Evolutionary conservation across 2,888 invertebrate species (phyloP).

Genomic region (Meteorus colon): DNA sequence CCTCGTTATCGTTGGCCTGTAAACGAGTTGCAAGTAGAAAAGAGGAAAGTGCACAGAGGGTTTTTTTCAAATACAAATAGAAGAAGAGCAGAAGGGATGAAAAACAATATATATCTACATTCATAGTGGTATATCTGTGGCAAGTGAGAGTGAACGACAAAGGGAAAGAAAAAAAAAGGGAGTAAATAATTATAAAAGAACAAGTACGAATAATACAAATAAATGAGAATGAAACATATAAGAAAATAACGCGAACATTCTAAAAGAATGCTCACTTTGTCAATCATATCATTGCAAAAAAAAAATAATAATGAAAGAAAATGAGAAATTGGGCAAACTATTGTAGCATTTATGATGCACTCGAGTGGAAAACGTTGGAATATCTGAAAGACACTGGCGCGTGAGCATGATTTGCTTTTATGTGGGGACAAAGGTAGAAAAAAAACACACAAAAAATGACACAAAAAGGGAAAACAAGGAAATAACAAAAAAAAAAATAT

Average conservation of each 20-base stretch:
- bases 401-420: conserved; percentile 1
- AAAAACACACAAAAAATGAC: conserved; percentile 4
- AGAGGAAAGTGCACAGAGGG: conserved; percentile 8
- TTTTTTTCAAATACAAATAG: neutral
- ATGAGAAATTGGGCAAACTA: neutral
- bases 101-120: neutral
- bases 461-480: neutral
- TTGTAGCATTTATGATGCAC: neutral
- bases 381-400: neutral
- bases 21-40: conserved; percentile 25
- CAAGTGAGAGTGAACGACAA: neutral
- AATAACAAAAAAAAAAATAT: neutral
- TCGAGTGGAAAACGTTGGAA: neutral
- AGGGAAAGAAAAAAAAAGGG: neutral
- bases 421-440: neutral
- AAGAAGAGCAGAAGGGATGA: neutral
- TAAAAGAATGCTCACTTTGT: neutral
- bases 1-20: conserved; percentile 56
- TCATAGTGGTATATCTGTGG: neutral
- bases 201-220: conserved; percentile 6
- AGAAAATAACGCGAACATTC: too few species aligned
- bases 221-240: neutral
- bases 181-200: neutral
- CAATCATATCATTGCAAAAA: neutral
- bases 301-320: neutral